Percentiles rank a stretch among this genome's conserved stretches.
These are phyloP conservation scores for Vespertilio murinus DNA, from an alignment of 2,797 vertebrate genomes.

Conservation along the genomic window DNA sequence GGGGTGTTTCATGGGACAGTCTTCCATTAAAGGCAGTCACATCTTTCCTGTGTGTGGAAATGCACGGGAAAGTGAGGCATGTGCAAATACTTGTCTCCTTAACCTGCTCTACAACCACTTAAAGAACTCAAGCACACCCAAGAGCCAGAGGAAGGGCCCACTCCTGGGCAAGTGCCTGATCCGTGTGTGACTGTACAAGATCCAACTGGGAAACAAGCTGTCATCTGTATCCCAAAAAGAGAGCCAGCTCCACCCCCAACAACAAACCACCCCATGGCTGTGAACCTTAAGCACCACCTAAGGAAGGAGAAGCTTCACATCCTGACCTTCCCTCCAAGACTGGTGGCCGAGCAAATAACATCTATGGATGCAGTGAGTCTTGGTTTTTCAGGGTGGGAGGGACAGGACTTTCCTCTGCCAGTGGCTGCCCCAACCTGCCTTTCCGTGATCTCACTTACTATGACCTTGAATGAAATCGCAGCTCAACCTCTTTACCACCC, in stretches of 20 bases:
- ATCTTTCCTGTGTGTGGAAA: too few species aligned
- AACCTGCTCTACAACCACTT: neutral
- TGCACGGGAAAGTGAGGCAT: too few species aligned
- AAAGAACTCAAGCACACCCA: rapidly evolving
- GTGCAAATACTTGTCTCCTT: neutral
- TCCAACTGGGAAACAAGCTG: neutral
- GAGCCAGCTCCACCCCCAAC: neutral
- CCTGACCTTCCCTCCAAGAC: neutral
- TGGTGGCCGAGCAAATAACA: neutral
- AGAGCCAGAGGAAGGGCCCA: neutral
- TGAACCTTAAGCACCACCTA: neutral
- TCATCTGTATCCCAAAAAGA: too few species aligned
- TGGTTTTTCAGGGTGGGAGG: neutral
- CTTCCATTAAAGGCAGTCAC: too few species aligned
- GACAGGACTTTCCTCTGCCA: neutral
- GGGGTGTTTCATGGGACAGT: too few species aligned
- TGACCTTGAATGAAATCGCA: too few species aligned
- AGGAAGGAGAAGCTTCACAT: neutral
- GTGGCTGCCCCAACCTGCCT: rapidly evolving
- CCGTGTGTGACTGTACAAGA: neutral
- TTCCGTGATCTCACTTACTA: too few species aligned
- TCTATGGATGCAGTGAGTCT: neutral
- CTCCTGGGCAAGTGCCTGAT: neutral
- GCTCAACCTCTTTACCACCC: neutral
- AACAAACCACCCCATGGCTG: neutral